These are phyloP conservation scores for Stegastes partitus DNA, from an alignment of 2,113 vertebrate species.

Conservation along the genomic window DNA sequence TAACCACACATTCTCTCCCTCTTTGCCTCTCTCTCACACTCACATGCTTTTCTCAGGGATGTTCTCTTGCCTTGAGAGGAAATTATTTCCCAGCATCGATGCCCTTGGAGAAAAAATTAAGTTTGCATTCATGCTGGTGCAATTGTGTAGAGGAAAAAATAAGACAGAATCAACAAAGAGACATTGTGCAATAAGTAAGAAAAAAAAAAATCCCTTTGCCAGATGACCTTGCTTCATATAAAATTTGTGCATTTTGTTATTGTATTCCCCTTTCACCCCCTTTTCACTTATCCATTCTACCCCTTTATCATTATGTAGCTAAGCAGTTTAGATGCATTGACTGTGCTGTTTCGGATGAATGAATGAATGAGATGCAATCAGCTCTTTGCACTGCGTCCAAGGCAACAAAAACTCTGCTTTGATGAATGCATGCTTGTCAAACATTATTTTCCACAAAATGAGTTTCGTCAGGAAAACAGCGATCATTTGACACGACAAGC, in stretches of 20 bases:
- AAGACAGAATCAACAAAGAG: conserved; percentile 41
- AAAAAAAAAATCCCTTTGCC: conserved; percentile 17
- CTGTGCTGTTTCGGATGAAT: background rate
- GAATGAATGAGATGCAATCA: conserved; percentile 23
- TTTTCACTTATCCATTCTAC: conserved; percentile 3
- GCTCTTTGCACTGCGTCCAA: conserved; percentile 19
- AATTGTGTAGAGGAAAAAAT: conserved; percentile 42
- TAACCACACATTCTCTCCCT: conserved; percentile 59
- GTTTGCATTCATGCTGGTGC: conserved; percentile 57
- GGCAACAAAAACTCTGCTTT: conserved; percentile 11
- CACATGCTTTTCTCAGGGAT: conserved; percentile 42
- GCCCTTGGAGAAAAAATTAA: conserved; percentile 56
- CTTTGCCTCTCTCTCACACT: conserved; percentile 22
- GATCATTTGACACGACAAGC: conserved; percentile 48
- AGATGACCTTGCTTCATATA: conserved; percentile 42
- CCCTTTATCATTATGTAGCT: conserved; percentile 14
- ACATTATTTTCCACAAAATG: conserved; percentile 60
- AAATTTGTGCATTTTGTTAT: conserved; percentile 46
- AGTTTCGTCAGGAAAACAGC: conserved; percentile 53
- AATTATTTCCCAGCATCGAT: conserved; percentile 65
- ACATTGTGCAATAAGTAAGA: conserved; percentile 58
- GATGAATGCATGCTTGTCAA: conserved; percentile 55
- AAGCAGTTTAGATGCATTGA: conserved; percentile 9
- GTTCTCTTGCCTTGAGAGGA: conserved; percentile 60
- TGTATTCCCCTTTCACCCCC: background rate